phyloP scores from a whole-genome alignment of 2,797 vertebrate genomes.

The Manis javanica region DNA sequence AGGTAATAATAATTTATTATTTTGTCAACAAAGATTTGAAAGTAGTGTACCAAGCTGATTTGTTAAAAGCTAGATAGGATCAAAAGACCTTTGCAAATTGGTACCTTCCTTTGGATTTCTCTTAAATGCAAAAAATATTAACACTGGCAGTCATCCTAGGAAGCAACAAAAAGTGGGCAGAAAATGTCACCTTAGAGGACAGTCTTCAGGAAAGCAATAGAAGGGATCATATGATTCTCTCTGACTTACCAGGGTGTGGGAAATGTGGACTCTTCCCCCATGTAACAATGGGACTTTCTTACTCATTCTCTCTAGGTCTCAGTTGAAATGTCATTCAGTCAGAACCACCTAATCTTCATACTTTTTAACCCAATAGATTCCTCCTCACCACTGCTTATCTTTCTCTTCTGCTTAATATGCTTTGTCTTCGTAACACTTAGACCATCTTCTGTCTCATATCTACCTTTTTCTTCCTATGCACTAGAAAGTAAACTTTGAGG shows the following conservation, averaged over 20 bases:
- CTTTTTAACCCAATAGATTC: background rate
- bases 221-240: constrained; percentile 6
- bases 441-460: background rate
- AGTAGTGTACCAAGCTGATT: background rate
- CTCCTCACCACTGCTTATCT: background rate
- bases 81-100: constrained; percentile 54
- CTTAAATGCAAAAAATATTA: constrained; percentile 68
- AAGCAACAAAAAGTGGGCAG: constrained; percentile 26
- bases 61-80: constrained; percentile 39
- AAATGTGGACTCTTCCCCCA: background rate
- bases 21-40: constrained; percentile 37
- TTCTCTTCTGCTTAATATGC: background rate
- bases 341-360: background rate
- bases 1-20: constrained; percentile 65
- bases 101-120: constrained; percentile 62
- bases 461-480: background rate
- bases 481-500: background rate
- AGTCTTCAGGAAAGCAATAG: background rate
- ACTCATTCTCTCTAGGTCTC: background rate
- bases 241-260: background rate
- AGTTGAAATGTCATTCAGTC: constrained; percentile 1
- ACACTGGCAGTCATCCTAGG: constrained; percentile 16
- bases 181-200: constrained; percentile 28
- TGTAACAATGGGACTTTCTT: background rate
- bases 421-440: background rate